These are phyloP conservation scores for Gandaritis pyraliata DNA, from an alignment of 2,888 invertebrate species.

Conservation along the genomic window DNA sequence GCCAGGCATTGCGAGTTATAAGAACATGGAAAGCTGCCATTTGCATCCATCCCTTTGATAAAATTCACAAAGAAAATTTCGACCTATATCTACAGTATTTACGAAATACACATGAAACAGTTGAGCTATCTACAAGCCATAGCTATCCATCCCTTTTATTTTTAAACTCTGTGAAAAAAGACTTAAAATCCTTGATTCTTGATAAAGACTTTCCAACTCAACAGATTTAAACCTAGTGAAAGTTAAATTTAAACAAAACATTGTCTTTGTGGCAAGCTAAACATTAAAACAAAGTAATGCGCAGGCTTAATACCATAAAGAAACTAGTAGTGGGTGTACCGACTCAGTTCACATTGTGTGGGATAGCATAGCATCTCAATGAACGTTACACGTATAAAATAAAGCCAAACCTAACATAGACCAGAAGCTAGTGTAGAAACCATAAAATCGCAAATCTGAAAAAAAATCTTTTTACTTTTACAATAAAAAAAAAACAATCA, in stretches of 20 bases:
- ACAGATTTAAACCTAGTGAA: not conserved
- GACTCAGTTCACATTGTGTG: slow-evolving; percentile 35
- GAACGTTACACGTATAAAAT: slow-evolving; percentile 31
- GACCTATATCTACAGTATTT: no score
- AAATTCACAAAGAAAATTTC: no score
- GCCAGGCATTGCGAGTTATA: slow-evolving; percentile 35
- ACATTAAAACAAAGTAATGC: slow-evolving; percentile 27
- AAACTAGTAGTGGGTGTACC: slow-evolving; percentile 36
- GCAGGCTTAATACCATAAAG: slow-evolving; percentile 24
- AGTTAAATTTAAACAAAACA: not conserved
- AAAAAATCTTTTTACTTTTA: no score
- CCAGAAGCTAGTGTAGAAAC: slow-evolving; percentile 1
- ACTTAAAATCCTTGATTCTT: no score
- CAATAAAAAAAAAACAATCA: no score
- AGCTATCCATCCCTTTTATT: not conserved
- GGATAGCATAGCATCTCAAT: slow-evolving; percentile 36
- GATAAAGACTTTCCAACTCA: no score
- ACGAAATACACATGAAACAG: no score
- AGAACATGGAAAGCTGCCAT: not conserved
- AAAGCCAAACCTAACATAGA: slow-evolving; percentile 18
- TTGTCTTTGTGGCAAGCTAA: slow-evolving; percentile 10
- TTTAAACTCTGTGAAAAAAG: not conserved
- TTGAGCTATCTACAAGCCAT: no score
- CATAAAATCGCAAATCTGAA: not conserved
- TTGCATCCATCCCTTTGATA: slow-evolving; percentile 1